Percentiles rank a stretch among this genome's conserved stretches.
Conservation (phyloP, 2,113 vertebrate species). For the Lipophrys pholis region DNA sequence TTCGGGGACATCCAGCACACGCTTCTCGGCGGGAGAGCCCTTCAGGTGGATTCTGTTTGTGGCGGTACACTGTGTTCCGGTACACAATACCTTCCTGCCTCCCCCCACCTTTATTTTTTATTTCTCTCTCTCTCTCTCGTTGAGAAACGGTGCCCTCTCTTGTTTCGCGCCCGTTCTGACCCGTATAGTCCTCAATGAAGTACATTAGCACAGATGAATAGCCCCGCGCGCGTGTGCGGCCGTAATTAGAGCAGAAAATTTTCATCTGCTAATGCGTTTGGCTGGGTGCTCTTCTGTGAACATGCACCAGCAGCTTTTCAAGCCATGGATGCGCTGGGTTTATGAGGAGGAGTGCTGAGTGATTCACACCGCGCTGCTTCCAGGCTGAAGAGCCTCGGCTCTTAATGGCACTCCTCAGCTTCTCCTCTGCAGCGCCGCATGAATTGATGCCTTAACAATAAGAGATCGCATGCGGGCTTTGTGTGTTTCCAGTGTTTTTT, state of each 20-base stretch:
- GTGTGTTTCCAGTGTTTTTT: constrained; percentile 25
- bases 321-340: constrained; percentile 42
- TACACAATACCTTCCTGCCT: constrained; percentile 8
- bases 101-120: not conserved
- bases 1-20: constrained; percentile 85
- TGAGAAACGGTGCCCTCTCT: constrained; percentile 50
- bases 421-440: constrained; percentile 19
- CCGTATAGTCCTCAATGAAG: constrained; percentile 45
- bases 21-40: constrained; percentile 82
- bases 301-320: constrained; percentile 46
- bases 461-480: constrained; percentile 23
- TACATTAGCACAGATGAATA: constrained; percentile 69
- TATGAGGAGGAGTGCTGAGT: constrained; percentile 36
- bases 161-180: constrained; percentile 56
- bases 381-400: constrained; percentile 52
- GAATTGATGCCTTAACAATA: constrained; percentile 48
- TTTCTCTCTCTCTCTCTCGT: constrained; percentile 13
- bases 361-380: constrained; percentile 50
- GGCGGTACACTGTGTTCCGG: constrained; percentile 18
- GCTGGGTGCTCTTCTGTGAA: constrained; percentile 50
- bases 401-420: constrained; percentile 48
- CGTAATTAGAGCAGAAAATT: constrained; percentile 67
- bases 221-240: constrained; percentile 36
- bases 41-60: constrained; percentile 79
- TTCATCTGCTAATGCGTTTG: constrained; percentile 72